These are phyloP conservation scores for Sphaerophoria taeniata DNA, from an alignment of 2,888 invertebrate genomes.

Conservation along the genomic window DNA sequence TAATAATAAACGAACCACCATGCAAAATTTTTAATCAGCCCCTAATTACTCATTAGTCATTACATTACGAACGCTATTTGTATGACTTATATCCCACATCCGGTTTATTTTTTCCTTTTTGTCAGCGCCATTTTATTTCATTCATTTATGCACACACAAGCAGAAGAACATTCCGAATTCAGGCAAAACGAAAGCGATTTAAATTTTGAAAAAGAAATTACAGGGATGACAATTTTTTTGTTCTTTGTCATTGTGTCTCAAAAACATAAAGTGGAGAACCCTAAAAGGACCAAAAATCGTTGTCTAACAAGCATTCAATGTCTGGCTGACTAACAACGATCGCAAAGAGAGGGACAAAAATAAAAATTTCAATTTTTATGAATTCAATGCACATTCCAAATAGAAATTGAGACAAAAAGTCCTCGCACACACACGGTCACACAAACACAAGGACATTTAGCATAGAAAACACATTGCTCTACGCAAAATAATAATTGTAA, in stretches of 20 bases:
- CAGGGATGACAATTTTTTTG: constrained; percentile 40
- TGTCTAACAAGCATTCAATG: constrained; percentile 64
- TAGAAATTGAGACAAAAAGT: not conserved
- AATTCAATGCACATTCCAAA: constrained; percentile 14
- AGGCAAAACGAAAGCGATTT: constrained; percentile 41
- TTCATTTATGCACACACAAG: constrained; percentile 20
- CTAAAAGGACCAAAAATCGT: constrained; percentile 29
- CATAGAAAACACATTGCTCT: not conserved
- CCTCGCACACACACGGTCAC: not conserved
- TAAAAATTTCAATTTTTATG: constrained; percentile 56
- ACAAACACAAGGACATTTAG: not conserved
- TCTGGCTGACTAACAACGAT: constrained; percentile 7
- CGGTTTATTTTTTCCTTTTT: not conserved
- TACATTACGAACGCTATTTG: constrained; percentile 28
- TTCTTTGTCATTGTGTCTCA: not conserved
- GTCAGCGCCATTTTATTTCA: not conserved
- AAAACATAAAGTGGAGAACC: not conserved
- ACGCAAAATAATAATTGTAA: constrained; percentile 52
- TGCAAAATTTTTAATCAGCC: constrained; percentile 65
- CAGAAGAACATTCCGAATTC: constrained; percentile 29
- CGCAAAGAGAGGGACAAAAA: not conserved
- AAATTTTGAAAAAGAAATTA: constrained; percentile 44
- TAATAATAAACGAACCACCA: constrained; percentile 36
- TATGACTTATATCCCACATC: constrained; percentile 19
- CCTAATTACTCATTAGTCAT: constrained; percentile 71